These are phyloP conservation scores for Pheosia gnoma DNA, from an alignment of 2,888 invertebrate species.

Conservation along the genomic window DNA sequence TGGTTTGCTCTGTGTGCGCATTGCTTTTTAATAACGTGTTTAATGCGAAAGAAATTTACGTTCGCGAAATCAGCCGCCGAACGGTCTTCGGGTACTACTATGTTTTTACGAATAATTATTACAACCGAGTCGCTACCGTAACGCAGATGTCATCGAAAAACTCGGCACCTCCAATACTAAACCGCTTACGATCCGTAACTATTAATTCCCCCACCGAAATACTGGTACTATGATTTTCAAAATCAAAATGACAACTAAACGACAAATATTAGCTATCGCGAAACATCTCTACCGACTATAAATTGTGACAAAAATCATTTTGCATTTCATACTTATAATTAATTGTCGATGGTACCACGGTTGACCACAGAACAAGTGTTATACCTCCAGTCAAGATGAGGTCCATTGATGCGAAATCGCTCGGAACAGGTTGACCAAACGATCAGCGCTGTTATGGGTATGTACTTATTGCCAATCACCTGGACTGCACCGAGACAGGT, in stretches of 20 bases:
- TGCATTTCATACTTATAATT: background rate
- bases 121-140: too few species aligned
- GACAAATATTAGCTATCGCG: too few species aligned
- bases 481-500: conserved; percentile 52
- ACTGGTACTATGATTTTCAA: too few species aligned
- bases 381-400: background rate
- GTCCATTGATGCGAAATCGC: conserved; percentile 50
- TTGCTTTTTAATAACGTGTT: conserved; percentile 54
- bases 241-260: too few species aligned
- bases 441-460: conserved; percentile 24
- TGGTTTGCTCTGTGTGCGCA: conserved; percentile 38
- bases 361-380: background rate
- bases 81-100: conserved; percentile 3
- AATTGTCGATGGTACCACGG: background rate
- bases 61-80: conserved; percentile 29
- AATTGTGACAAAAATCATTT: too few species aligned
- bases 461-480: conserved; percentile 32
- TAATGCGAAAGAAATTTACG: conserved; percentile 45
- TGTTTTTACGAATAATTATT: background rate
- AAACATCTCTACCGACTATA: too few species aligned
- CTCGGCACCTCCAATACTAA: too few species aligned
- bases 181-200: too few species aligned
- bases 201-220: too few species aligned
- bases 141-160: too few species aligned
- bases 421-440: conserved; percentile 29